These are phyloP conservation scores for Heliopora coerulea DNA, from an alignment of 92 coral and sea anemone genomes.

Conservation along the genomic window DNA sequence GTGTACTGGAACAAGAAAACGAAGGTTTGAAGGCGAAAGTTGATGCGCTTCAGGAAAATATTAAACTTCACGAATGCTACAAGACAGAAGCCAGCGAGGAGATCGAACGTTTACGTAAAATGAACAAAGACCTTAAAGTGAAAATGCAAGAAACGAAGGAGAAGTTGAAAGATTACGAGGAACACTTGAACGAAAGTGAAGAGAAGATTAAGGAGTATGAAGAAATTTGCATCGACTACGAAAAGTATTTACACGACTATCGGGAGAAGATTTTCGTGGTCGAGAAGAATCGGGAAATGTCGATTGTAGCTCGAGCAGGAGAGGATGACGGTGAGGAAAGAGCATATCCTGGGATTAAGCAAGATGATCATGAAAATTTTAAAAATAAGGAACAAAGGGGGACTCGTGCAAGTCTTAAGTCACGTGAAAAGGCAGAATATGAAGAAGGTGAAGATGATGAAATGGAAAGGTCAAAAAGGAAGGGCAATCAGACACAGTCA, in stretches of 20 bases:
- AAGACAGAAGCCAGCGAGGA: slow-evolving; percentile 85
- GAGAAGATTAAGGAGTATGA: slow-evolving; percentile 34
- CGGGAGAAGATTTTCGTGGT: slow-evolving; percentile 24
- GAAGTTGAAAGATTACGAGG: slow-evolving; percentile 35
- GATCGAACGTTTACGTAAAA: slow-evolving; percentile 68
- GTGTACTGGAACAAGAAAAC: slow-evolving; percentile 66
- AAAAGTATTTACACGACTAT: slow-evolving; percentile 1
- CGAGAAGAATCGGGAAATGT: slow-evolving; percentile 9
- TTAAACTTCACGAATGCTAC: slow-evolving; percentile 76
- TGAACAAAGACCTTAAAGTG: slow-evolving; percentile 53
- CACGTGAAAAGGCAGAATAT: not conserved
- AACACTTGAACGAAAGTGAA: slow-evolving; percentile 43
- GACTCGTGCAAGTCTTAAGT: not conserved
- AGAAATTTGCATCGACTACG: slow-evolving; percentile 20
- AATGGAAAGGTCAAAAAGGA: not conserved
- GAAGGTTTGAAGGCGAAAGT: slow-evolving; percentile 88
- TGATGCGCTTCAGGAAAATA: slow-evolving; percentile 84
- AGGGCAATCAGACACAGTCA: not conserved
- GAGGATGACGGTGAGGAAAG: not conserved
- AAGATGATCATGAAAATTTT: not conserved
- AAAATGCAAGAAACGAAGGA: slow-evolving; percentile 36
- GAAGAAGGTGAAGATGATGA: not conserved
- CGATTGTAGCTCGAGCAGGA: not conserved
- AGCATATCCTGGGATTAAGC: not conserved
- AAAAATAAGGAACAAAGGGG: not conserved